A percentile compares a stretch with the other conserved stretches of the same genome.
Evolutionary conservation across 2,797 vertebrate genomes (phyloP).

Genomic region (Mormyrops attenuatus): DNA sequence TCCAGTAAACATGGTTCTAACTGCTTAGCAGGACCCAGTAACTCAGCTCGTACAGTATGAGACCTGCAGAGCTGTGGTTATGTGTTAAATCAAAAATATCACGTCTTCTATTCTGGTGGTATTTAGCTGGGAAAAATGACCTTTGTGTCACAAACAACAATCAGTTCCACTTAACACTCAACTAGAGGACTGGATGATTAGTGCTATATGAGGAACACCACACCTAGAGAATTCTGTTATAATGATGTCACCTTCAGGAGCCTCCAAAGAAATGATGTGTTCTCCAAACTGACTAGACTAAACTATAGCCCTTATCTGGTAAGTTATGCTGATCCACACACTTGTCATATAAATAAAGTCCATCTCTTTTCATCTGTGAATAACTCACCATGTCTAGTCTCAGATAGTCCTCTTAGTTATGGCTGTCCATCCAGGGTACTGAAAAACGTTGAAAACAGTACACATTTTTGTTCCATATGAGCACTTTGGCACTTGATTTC

Average conservation of each 20-base stretch:
- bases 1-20: slow-evolving; percentile 14
- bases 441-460: not conserved
- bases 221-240: not conserved
- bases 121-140: not conserved
- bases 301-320: not conserved
- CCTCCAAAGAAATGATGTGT: not conserved
- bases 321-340: not conserved
- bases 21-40: not conserved
- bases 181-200: not conserved
- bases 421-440: not conserved
- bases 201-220: not conserved
- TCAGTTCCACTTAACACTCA: not conserved
- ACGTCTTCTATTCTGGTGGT: not conserved
- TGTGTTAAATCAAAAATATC: not conserved
- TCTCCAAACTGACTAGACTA: not conserved
- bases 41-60: slow-evolving; percentile 14
- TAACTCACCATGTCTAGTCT: not conserved
- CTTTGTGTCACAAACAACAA: not conserved
- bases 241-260: not conserved
- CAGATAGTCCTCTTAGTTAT: not conserved
- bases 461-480: not conserved
- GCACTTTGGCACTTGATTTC: not conserved
- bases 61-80: not conserved
- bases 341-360: not conserved
- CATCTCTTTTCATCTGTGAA: not conserved